phyloP scores from a whole-genome alignment of 2,888 invertebrate genomes.

The Pristionchus exspectatus region DNA sequence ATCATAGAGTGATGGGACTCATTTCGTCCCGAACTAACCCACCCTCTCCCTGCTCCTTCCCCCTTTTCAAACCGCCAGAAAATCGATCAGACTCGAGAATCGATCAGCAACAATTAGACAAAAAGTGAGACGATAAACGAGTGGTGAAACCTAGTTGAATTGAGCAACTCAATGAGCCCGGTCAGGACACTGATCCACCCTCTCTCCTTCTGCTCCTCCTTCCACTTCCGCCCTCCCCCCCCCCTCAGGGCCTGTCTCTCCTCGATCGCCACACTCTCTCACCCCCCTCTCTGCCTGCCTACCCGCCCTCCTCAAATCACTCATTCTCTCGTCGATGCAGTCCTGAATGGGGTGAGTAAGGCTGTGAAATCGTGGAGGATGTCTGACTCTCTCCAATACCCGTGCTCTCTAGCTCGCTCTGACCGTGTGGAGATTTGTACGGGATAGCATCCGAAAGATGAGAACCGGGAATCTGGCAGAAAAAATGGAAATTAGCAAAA shows the following conservation, averaged over 20 bases:
- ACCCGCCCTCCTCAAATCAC: neutral
- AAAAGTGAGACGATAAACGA: no score
- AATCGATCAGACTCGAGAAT: no score
- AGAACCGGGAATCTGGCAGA: neutral
- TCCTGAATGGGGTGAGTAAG: constrained; percentile 16
- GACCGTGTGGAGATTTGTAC: neutral
- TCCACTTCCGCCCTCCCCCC: neutral
- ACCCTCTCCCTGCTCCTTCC: no score
- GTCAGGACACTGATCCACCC: constrained; percentile 15
- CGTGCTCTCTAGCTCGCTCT: neutral
- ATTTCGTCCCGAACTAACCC: no score
- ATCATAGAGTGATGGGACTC: no score
- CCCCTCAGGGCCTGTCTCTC: neutral
- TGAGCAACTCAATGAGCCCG: neutral
- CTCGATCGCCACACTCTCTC: neutral
- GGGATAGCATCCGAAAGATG: neutral
- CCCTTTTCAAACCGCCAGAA: no score
- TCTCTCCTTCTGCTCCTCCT: neutral
- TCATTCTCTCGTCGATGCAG: neutral
- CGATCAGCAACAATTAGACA: no score
- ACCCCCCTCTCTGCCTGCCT: neutral
- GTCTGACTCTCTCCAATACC: neutral
- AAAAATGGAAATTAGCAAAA: neutral
- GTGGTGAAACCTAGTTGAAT: no score
- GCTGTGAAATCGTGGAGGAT: neutral